Evolutionary conservation across 2,113 vertebrate genomes (phyloP).

Genomic region (Rutilus rutilus): DNA sequence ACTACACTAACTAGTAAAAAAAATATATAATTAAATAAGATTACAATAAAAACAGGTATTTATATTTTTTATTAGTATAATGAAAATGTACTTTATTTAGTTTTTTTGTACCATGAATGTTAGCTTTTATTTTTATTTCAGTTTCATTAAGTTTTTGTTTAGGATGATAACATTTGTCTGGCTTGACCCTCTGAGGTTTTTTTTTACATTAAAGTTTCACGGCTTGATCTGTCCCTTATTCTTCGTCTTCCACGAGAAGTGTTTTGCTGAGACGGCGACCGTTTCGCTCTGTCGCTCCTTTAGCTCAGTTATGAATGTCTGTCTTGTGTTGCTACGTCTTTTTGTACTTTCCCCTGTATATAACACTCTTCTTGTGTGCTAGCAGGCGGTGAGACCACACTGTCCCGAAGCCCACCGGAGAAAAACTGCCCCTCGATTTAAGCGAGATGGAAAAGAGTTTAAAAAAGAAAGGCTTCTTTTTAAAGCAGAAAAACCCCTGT

Average conservation of each 20-base stretch:
- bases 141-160: background rate
- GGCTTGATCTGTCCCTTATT: background rate
- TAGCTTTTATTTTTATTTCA: background rate
- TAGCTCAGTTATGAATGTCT: background rate
- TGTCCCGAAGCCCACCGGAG: background rate
- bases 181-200: background rate
- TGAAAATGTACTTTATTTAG: background rate
- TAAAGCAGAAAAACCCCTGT: slow-evolving; percentile 33
- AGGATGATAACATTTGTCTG: background rate
- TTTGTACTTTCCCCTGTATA: background rate
- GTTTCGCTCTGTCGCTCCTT: background rate
- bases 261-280: background rate
- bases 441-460: slow-evolving; percentile 3
- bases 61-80: background rate
- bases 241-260: background rate
- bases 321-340: background rate
- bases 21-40: too few species aligned
- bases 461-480: slow-evolving; percentile 33
- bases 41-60: background rate
- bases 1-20: too few species aligned
- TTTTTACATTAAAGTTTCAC: background rate
- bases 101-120: background rate
- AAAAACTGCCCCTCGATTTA: background rate
- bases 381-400: background rate
- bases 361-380: background rate